Percentiles rank a stretch among this genome's conserved stretches.
Conservation (phyloP, 2,797 vertebrate genomes). For the Myotis myotis region DNA sequence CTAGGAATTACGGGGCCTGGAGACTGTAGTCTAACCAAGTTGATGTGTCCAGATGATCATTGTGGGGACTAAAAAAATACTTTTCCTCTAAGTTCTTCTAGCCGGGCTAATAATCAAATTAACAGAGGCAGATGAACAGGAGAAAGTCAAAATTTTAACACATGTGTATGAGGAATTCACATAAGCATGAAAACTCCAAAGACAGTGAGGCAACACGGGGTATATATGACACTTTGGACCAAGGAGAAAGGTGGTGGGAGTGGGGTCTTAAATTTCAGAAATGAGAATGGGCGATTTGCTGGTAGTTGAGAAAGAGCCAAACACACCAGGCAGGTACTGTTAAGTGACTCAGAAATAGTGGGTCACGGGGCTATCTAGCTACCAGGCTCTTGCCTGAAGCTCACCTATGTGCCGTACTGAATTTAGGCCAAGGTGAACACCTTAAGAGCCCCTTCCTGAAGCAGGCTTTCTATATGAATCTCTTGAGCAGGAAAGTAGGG, state of each 20-base stretch:
- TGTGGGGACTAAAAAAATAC: background rate
- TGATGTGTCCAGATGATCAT: background rate
- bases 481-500: background rate
- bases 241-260: background rate
- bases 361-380: background rate
- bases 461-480: background rate
- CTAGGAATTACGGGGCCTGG: background rate
- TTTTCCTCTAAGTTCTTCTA: background rate
- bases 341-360: background rate
- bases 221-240: background rate
- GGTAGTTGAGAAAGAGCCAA: background rate
- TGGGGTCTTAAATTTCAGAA: background rate
- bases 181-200: background rate
- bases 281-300: too few species aligned
- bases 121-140: background rate
- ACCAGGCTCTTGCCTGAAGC: background rate
- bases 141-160: background rate
- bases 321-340: background rate
- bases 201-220: background rate
- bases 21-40: background rate
- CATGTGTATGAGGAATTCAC: background rate
- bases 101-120: background rate
- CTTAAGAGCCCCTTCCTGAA: background rate
- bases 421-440: background rate
- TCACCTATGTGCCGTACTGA: background rate